Evolutionary conservation across 2,797 vertebrate genomes (phyloP).

Genomic region (Emydoidea blandingii): DNA sequence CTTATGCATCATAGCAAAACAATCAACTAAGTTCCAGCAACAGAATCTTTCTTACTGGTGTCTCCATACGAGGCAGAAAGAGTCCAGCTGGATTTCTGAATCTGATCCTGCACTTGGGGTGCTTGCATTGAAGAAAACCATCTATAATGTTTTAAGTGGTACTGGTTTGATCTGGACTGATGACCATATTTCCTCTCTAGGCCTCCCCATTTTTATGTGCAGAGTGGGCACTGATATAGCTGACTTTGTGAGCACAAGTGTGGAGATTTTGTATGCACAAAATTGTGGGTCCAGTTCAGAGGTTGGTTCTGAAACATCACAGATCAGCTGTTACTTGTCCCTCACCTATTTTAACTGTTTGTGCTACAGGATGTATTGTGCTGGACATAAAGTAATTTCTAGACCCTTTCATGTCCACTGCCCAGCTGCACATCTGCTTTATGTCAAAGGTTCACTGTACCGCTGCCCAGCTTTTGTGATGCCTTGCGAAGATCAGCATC

Average conservation of each 20-base stretch:
- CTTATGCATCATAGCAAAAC: neutral
- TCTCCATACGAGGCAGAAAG: neutral
- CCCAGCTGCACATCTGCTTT: neutral
- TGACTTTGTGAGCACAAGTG: neutral
- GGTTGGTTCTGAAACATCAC: neutral
- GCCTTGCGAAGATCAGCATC: constrained; percentile 6
- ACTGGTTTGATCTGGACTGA: neutral
- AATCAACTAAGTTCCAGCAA: neutral
- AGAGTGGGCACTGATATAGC: neutral
- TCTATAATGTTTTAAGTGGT: neutral
- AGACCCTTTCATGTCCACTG: neutral
- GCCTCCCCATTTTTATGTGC: neutral
- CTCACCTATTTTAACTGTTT: neutral
- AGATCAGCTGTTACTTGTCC: neutral
- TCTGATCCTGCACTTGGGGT: neutral
- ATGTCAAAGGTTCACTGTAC: neutral
- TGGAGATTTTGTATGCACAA: neutral
- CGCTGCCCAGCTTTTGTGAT: neutral
- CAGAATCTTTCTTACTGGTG: neutral
- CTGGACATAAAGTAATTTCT: neutral
- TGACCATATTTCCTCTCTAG: neutral
- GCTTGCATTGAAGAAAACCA: neutral
- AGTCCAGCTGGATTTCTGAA: neutral
- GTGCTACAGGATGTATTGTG: neutral
- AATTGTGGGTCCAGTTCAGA: neutral